phyloP scores from a whole-genome alignment of 2,113 vertebrate genomes.

The Dinomys branickii region DNA sequence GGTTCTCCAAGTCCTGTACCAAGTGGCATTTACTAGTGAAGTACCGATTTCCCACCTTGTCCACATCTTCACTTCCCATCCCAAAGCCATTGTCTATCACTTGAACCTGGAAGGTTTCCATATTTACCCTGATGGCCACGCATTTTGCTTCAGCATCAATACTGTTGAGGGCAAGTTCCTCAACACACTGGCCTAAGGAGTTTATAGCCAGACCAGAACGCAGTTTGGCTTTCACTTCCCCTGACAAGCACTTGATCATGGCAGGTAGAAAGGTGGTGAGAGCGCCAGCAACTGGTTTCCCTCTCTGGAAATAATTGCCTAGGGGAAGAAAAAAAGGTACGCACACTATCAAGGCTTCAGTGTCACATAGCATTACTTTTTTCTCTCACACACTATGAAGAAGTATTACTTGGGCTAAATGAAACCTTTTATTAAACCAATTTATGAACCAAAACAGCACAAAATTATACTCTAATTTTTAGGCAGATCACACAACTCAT shows the following conservation, averaged over 20 bases:
- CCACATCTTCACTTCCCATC: constrained; percentile 90
- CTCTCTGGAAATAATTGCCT: constrained; percentile 65
- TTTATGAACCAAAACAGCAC: constrained; percentile 26
- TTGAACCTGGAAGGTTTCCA: constrained; percentile 95
- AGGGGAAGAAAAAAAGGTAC: not conserved
- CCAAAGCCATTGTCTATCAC: constrained; percentile 96
- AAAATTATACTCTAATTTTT: constrained; percentile 54
- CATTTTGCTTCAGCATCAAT: constrained; percentile 95
- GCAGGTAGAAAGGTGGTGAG: constrained; percentile 47
- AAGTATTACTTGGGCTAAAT: constrained; percentile 63
- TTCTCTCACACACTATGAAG: constrained; percentile 41
- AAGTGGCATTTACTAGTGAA: constrained; percentile 94
- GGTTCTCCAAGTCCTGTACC: constrained; percentile 91
- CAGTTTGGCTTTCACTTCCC: constrained; percentile 90
- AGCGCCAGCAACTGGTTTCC: constrained; percentile 50
- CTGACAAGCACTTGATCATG: constrained; percentile 92
- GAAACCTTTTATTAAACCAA: constrained; percentile 48
- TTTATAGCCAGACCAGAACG: constrained; percentile 93
- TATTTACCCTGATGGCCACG: constrained; percentile 92
- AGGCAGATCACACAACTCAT: constrained; percentile 48
- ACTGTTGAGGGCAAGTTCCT: constrained; percentile 96
- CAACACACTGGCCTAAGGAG: constrained; percentile 94
- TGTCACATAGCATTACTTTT: not conserved
- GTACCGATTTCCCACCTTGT: constrained; percentile 90
- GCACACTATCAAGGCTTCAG: constrained; percentile 14